Conservation (phyloP, 2,888 invertebrate species). For the Nemurella pictetii region DNA sequence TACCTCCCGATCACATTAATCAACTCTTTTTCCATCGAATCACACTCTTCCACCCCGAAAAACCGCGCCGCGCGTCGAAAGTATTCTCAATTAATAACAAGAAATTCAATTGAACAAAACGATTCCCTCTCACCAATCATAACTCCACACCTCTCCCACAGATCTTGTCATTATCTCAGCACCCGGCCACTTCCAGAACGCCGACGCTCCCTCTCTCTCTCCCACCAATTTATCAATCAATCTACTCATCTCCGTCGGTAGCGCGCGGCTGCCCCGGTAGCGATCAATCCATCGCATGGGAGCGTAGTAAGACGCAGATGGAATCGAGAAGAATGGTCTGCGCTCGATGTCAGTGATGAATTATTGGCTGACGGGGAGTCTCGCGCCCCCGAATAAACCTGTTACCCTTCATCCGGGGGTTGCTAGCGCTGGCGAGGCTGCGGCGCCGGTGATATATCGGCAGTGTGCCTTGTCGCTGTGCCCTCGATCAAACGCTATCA, state of each 20-base stretch:
- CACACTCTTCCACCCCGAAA: neutral
- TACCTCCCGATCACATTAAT: neutral
- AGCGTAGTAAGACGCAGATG: constrained; percentile 6
- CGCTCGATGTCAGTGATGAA: constrained; percentile 31
- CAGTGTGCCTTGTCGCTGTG: neutral
- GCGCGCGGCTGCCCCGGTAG: neutral
- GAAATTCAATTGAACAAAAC: neutral
- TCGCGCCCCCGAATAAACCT: constrained; percentile 26
- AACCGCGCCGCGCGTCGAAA: too few species aligned
- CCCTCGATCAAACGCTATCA: neutral
- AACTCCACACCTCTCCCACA: neutral
- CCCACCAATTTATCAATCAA: neutral
- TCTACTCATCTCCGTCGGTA: neutral
- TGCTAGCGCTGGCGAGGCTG: too few species aligned
- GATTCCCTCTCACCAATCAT: neutral
- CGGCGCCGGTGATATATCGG: neutral
- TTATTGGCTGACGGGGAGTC: constrained; percentile 24
- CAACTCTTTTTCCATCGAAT: neutral
- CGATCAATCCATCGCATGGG: neutral
- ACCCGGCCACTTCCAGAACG: too few species aligned
- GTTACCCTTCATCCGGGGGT: constrained; percentile 22
- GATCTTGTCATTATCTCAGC: neutral
- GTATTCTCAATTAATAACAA: neutral
- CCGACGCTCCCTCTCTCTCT: neutral
- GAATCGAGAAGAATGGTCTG: constrained; percentile 26